Base-by-base conservation (phyloP, 2,888 invertebrate species). In the Andrena camellia region DNA sequence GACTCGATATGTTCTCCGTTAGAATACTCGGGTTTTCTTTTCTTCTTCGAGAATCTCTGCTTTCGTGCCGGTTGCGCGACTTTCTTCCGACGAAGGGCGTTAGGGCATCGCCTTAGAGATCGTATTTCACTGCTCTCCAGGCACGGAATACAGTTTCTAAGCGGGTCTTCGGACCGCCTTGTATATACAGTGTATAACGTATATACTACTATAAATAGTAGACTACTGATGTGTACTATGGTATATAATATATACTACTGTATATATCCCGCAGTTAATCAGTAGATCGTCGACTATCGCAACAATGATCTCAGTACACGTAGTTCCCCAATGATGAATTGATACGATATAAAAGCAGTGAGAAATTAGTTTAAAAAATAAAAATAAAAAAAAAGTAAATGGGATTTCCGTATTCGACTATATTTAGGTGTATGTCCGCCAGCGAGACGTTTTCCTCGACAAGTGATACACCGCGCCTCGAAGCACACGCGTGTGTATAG, bases 401-500 rank as follows among this genome's bases (percentile, higher is more conserved):
- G 2, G 48, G 31, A 66, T 73, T 66, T 20, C 35, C 52, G 57
- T 42, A 31, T 66, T 59, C 33, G 60, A 62, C 20, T 69, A n/a
- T n/a, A n/a, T n/a, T n/a, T n/a, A 35, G 69, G 20, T 63, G 23
- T 20, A 63, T 6, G 10, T 62, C 20, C 52, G 50, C 23, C n/a
- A 23, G 35, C 42, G 60, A 60, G 23, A 60, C 50, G 50, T 75
- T 67, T 78, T 78, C 60, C 76, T 78, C 78, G 76, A 60, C 78
- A 67, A 67, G 13, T 20, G 57, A 7, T 20, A 66, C 54, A 35
- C 54, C 35, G 2, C 33, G 23, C 23, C 23, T 23, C 54, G 54
- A 71, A 7, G 48, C 29, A 33, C 63, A 52, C 48, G 23, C 64
- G 42, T 60, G 23, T 13, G 52, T 67, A 20, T 29, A 31, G 10